phyloP scores from a whole-genome alignment of 2,113 vertebrate species.

The Poeciliopsis turrubarensis region DNA sequence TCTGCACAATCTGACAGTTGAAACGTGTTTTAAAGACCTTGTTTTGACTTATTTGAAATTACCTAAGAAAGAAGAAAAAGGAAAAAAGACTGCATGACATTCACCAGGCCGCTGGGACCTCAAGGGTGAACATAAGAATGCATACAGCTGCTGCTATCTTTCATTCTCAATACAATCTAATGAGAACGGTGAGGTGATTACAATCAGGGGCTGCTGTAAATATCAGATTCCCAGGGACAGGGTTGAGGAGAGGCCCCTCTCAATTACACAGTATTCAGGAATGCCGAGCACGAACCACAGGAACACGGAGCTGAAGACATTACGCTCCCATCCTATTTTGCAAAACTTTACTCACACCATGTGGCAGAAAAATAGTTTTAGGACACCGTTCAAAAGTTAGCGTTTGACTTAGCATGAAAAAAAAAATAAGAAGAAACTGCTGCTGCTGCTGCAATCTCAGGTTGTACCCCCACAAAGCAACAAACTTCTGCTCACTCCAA shows the following conservation, averaged over 20 bases:
- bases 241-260: constrained; percentile 75
- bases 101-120: constrained; percentile 46
- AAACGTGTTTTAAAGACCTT: constrained; percentile 4
- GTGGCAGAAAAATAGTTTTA: constrained; percentile 15
- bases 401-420: constrained; percentile 51
- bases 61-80: constrained; percentile 3
- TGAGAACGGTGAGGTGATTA: constrained; percentile 73
- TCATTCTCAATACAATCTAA: constrained; percentile 68
- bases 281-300: constrained; percentile 70
- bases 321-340: constrained; percentile 49
- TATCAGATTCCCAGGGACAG: constrained; percentile 78
- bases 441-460: constrained; percentile 31
- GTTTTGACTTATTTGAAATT: constrained; percentile 14
- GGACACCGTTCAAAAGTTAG: constrained; percentile 23
- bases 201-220: constrained; percentile 76
- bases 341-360: constrained; percentile 21
- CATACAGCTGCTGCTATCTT: constrained; percentile 75
- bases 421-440: neutral
- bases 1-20: constrained; percentile 9
- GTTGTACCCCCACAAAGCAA: constrained; percentile 48
- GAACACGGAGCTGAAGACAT: constrained; percentile 56
- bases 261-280: constrained; percentile 80
- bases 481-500: constrained; percentile 62
- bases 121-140: constrained; percentile 49
- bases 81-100: constrained; percentile 33